Conservation (phyloP, 1,140 invertebrate species). For the Drusus annulatus region DNA sequence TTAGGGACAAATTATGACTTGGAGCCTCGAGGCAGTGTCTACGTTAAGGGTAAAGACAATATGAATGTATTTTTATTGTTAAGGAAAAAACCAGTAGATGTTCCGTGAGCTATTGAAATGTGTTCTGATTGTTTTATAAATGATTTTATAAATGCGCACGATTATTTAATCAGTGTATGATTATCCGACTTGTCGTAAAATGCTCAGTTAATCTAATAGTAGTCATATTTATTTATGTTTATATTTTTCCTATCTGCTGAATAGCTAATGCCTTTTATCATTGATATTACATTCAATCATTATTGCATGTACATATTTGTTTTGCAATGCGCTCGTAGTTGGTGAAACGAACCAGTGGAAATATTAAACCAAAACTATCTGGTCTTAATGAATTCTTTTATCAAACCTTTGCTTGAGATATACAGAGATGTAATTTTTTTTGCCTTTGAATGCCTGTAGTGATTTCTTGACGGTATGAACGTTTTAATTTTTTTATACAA, state of each 20-base stretch:
- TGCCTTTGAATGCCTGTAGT: too few relatives aligned
- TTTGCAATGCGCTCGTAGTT: neutral
- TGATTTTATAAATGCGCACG: neutral
- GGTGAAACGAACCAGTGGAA: neutral
- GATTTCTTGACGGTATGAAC: too few relatives aligned
- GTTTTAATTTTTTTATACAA: too few relatives aligned
- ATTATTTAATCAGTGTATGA: neutral
- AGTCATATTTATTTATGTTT: slow-evolving; percentile 7
- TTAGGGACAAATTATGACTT: slow-evolving; percentile 82
- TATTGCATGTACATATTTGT: neutral
- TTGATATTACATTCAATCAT: slow-evolving; percentile 26
- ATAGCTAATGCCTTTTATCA: slow-evolving; percentile 41
- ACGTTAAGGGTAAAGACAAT: slow-evolving; percentile 96
- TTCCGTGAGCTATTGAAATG: slow-evolving; percentile 22
- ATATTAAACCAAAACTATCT: slow-evolving; percentile 1
- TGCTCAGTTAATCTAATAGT: slow-evolving; percentile 35
- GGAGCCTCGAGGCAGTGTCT: slow-evolving; percentile 88
- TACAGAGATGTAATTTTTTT: too few relatives aligned
- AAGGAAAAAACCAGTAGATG: slow-evolving; percentile 66
- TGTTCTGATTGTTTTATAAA: neutral
- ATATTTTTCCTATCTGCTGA: slow-evolving; percentile 38
- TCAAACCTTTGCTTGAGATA: too few relatives aligned
- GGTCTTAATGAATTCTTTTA: too few relatives aligned
- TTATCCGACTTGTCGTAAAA: slow-evolving; percentile 27
- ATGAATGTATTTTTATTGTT: slow-evolving; percentile 90